phyloP scores from a whole-genome alignment of 2,797 vertebrate genomes.

The Sphenodon punctatus region DNA sequence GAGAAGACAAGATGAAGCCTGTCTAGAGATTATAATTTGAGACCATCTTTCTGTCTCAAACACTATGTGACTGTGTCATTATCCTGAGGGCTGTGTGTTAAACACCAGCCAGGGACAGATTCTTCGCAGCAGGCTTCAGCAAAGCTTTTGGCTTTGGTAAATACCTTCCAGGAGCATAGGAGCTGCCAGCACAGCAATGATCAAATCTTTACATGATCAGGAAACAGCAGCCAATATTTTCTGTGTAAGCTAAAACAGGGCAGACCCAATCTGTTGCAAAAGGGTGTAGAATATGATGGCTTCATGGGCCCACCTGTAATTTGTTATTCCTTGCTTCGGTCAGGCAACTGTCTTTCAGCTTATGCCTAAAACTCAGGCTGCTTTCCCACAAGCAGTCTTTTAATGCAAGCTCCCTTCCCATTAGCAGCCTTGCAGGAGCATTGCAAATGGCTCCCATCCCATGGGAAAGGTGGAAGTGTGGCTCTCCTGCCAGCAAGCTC shows the following conservation, averaged over 20 bases:
- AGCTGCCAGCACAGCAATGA: neutral
- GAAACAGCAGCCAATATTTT: neutral
- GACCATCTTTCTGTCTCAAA: neutral
- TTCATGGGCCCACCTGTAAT: neutral
- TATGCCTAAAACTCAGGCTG: too few relatives aligned
- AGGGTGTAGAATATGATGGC: neutral
- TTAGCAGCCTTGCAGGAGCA: too few relatives aligned
- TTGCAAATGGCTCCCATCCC: too few relatives aligned
- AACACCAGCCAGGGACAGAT: neutral
- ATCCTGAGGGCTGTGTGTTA: neutral
- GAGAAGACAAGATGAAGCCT: neutral
- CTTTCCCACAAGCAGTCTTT: too few relatives aligned
- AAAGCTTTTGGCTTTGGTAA: neutral
- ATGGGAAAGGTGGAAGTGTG: too few relatives aligned
- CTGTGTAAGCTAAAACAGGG: neutral
- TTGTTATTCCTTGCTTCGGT: neutral
- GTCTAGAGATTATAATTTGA: neutral
- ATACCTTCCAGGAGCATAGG: neutral
- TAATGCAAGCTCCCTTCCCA: too few relatives aligned
- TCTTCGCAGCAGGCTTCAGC: slow-evolving; percentile 1
- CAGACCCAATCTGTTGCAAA: neutral
- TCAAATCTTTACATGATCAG: neutral
- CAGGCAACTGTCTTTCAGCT: too few relatives aligned
- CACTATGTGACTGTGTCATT: neutral
- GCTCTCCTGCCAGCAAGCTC: too few relatives aligned